Evolutionary conservation across 2,113 vertebrate genomes (phyloP).

Genomic region (Pluvialis apricaria): DNA sequence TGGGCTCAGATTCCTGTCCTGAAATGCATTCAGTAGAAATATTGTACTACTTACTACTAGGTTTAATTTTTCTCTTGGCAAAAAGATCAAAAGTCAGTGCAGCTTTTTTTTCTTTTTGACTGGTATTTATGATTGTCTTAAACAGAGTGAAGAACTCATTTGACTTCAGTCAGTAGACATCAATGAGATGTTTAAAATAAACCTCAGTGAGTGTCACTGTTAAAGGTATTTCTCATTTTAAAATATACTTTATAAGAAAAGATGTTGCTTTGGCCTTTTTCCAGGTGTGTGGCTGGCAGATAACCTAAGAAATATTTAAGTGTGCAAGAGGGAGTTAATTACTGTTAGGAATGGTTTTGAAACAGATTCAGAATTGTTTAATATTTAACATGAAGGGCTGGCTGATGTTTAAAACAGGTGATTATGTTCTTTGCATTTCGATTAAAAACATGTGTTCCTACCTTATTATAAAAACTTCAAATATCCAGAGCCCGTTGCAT

Average conservation of each 20-base stretch:
- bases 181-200: not conserved
- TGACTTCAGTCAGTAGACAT: not conserved
- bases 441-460: not conserved
- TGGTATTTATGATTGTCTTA: not conserved
- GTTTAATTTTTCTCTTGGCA: not conserved
- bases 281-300: not conserved
- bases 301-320: not conserved
- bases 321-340: not conserved
- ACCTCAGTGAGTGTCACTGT: not conserved
- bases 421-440: not conserved
- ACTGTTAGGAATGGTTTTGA: not conserved
- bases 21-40: not conserved
- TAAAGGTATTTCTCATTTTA: not conserved
- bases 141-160: not conserved
- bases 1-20: not conserved
- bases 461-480: not conserved
- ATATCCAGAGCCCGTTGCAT: not conserved
- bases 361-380: not conserved
- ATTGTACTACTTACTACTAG: not conserved
- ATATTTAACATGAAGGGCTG: not conserved
- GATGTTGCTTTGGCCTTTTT: not conserved
- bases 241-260: not conserved
- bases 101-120: not conserved
- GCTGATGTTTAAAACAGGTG: not conserved
- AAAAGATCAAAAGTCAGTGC: not conserved